Evolutionary conservation across 2,888 invertebrate genomes (phyloP), one percentile per base, ranked within the genome.

Genomic region (Lasioglossum morio): DNA sequence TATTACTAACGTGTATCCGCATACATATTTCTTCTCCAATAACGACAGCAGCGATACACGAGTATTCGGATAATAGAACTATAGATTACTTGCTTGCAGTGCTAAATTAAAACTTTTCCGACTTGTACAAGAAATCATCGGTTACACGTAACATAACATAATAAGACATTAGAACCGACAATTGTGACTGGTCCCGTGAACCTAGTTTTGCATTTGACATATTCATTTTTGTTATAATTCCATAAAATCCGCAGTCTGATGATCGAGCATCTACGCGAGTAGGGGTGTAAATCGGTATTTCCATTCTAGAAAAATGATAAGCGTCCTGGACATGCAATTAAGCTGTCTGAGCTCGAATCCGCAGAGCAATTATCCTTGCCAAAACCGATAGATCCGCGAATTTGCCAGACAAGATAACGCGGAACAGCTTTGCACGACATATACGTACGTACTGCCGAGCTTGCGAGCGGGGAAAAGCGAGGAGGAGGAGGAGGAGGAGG

Each of bases 321-420:
- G 30, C 19, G 16, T 66, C 14, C 23, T 4, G 34, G 60, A 72
- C 12, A 69, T n/a, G 19, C 19, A 23, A 23, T 34, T 37, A 69
- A 69, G 37, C 69, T 37, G 69, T 69, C 37, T 10, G 69, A 69
- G 37, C 12, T 34, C 23, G 23, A 34, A 40, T 37, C 69, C 23
- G 23, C 69, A 23, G 23, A 40, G 37, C 69, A 69, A 69, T 69
- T 37, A 69, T 69, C 37, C 69, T n/a, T 23, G 69, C 37, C 60
- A 63, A 69, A 37, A 37, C 37, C 69, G 69, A 69, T 69, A n/a
- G 69, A 69, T 34, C 23, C 37, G 23, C 23, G 69, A 69, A 69
- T 40, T 23, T 23, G 23, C 34, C 37, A 8, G 23, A 37, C 37
- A 37, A 69, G 69, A 69, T 23, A 69, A 23, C 69, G 69, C 37